These are phyloP conservation scores for Trachemys scripta DNA, from an alignment of 2,113 vertebrate genomes.

Conservation along the genomic window DNA sequence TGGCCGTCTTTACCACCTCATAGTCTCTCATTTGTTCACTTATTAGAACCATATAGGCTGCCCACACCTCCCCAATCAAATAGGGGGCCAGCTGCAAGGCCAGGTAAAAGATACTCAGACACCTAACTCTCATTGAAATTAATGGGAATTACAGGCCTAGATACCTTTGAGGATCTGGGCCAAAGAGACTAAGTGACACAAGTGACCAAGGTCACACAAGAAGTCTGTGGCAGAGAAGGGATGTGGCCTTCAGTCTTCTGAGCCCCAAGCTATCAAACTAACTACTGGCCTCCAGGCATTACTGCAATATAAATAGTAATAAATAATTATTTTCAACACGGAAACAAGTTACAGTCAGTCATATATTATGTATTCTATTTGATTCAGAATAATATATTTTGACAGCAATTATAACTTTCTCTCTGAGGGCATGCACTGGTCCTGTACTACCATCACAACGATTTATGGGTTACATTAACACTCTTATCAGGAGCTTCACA, in stretches of 20 bases:
- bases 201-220: not conserved
- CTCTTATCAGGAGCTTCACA: constrained; percentile 25
- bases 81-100: not conserved
- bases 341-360: not conserved
- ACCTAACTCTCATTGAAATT: not conserved
- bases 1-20: not conserved
- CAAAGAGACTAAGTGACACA: not conserved
- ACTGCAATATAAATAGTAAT: constrained; percentile 15
- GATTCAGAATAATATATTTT: constrained; percentile 23
- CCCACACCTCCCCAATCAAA: not conserved
- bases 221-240: not conserved
- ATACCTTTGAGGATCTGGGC: not conserved
- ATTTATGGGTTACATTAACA: constrained; percentile 53
- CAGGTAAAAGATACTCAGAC: not conserved
- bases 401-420: constrained; percentile 26
- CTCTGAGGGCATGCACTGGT: not conserved
- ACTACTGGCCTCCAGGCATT: not conserved
- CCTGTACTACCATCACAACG: not conserved
- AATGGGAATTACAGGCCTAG: not conserved
- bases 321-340: not conserved
- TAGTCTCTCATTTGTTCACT: not conserved
- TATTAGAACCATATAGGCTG: not conserved
- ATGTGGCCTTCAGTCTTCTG: not conserved
- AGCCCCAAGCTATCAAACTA: not conserved
- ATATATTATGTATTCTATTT: not conserved